phyloP scores from a whole-genome alignment of 1,140 invertebrate species.

The Bombus cullumanus region DNA sequence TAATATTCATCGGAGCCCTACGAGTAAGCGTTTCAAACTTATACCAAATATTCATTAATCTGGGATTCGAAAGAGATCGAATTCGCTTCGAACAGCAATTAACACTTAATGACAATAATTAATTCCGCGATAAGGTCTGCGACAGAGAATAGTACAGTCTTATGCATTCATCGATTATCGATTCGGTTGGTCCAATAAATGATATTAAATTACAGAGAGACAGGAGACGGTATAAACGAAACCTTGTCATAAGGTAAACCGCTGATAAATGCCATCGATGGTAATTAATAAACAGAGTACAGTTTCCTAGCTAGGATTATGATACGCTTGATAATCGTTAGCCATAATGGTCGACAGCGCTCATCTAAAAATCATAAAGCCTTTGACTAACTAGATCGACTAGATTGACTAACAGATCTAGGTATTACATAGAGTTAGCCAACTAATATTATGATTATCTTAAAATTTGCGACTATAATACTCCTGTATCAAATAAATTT shows the following conservation, averaged over 20 bases:
- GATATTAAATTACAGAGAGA: background rate
- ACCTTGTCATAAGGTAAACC: background rate
- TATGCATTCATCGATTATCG: slow-evolving; percentile 30
- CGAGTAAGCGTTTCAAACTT: background rate
- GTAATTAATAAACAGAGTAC: slow-evolving; percentile 12
- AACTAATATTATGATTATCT: background rate
- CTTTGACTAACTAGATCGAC: too few relatives aligned
- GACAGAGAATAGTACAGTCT: background rate
- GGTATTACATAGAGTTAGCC: background rate
- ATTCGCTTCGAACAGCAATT: background rate
- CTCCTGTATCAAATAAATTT: too few relatives aligned
- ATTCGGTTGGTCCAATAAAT: slow-evolving; percentile 19
- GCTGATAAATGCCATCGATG: background rate
- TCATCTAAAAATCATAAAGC: background rate
- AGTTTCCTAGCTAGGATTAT: background rate
- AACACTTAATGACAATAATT: slow-evolving; percentile 28
- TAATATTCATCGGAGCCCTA: background rate
- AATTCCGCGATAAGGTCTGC: slow-evolving; percentile 25
- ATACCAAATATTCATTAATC: slow-evolving; percentile 3
- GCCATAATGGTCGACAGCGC: too few relatives aligned
- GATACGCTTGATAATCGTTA: background rate
- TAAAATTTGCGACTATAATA: too few relatives aligned
- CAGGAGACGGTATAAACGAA: background rate
- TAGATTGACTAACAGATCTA: background rate
- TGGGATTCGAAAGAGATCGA: slow-evolving; percentile 17